Evolutionary conservation across 2,113 vertebrate species (phyloP).

Genomic region (Caranx melampygus): DNA sequence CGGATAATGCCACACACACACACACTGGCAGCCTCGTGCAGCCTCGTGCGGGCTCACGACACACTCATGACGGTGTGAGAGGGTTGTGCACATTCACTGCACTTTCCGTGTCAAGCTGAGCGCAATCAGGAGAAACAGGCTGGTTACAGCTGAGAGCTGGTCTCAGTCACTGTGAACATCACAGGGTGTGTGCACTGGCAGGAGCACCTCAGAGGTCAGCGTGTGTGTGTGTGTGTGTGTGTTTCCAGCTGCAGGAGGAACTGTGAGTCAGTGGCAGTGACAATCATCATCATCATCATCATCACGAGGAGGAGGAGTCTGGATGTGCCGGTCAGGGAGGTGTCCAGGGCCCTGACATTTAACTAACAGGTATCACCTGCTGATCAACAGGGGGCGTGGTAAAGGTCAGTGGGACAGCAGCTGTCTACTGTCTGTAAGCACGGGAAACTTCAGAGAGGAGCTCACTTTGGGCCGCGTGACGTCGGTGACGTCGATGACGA

Average conservation of each 20-base stretch:
- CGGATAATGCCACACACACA: too few species aligned
- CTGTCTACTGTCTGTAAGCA: background rate
- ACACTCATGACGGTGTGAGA: too few species aligned
- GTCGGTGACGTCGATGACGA: too few species aligned
- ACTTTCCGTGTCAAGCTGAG: too few species aligned
- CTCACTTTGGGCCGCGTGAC: background rate
- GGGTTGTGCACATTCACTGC: background rate
- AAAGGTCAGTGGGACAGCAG: constrained; percentile 40
- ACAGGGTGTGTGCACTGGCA: background rate
- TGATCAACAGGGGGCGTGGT: constrained; percentile 17
- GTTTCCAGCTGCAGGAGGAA: background rate
- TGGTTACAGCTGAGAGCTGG: background rate
- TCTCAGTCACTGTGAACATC: too few species aligned
- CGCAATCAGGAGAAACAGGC: background rate
- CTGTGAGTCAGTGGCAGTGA: constrained; percentile 3
- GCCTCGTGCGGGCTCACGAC: too few species aligned
- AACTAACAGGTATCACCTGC: constrained; percentile 26
- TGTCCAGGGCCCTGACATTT: constrained; percentile 32
- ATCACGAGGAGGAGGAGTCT: background rate
- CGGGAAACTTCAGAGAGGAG: background rate
- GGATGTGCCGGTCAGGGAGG: background rate
- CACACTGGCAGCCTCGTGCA: too few species aligned
- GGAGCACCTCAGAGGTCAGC: background rate
- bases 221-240: too few species aligned
- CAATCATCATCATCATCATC: too few species aligned